Percentiles rank a stretch among this genome's conserved stretches.
Evolutionary conservation across 2,113 vertebrate species (phyloP).

Genomic region (Boulengeromyrus knoepffleri): DNA sequence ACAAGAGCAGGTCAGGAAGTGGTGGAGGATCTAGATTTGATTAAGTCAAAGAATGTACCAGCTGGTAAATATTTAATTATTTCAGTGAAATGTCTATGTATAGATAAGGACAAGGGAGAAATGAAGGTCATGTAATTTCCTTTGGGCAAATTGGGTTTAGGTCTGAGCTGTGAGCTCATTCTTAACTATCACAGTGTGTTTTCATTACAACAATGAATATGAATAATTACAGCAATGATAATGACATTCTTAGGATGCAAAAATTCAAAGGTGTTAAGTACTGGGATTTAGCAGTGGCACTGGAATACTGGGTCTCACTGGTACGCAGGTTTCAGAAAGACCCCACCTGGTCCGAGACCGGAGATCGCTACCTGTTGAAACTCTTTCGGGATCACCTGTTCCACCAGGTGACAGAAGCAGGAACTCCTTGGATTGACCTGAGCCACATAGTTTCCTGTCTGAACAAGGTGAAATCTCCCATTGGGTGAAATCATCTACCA

Average conservation of each 20-base stretch:
- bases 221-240: neutral
- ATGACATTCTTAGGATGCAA: neutral
- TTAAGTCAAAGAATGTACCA: neutral
- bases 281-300: neutral
- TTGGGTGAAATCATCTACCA: neutral
- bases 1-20: neutral
- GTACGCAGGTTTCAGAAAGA: slow-evolving; percentile 92
- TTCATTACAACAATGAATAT: neutral
- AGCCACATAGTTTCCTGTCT: slow-evolving; percentile 99
- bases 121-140: neutral
- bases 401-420: slow-evolving; percentile 96
- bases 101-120: neutral
- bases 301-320: neutral
- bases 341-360: slow-evolving; percentile 95
- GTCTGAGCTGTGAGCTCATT: neutral
- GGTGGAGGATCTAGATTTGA: neutral
- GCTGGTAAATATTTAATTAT: neutral
- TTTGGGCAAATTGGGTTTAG: neutral
- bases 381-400: slow-evolving; percentile 98
- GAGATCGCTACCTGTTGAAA: slow-evolving; percentile 95
- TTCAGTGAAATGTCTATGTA: neutral
- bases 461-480: slow-evolving; percentile 80
- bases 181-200: neutral
- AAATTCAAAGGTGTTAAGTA: neutral
- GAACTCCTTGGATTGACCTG: slow-evolving; percentile 96